Evolutionary conservation across 2,888 invertebrate genomes (phyloP).

Genomic region (Metallyticus violacea): DNA sequence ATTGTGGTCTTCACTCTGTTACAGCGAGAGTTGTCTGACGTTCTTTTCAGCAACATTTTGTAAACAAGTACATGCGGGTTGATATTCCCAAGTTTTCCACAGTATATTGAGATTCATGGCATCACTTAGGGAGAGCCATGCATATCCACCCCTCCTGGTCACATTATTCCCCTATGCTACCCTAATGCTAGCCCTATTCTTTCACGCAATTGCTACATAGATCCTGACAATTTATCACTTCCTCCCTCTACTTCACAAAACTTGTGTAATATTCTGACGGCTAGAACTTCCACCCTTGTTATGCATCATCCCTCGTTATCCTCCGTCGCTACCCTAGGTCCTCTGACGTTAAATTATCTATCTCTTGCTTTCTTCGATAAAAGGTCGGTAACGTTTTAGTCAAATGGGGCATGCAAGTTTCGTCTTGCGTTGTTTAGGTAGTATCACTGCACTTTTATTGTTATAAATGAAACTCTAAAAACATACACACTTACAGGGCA

Average conservation of each 20-base stretch:
- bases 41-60: no score
- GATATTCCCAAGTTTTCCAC: background rate
- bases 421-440: no score
- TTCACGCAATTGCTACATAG: background rate
- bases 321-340: background rate
- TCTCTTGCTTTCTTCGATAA: no score
- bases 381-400: background rate
- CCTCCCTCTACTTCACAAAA: background rate
- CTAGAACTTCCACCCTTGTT: no score
- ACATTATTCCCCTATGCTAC: no score
- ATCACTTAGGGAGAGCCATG: background rate
- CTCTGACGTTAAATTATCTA: background rate
- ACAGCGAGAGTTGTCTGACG: no score
- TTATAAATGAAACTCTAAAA: no score
- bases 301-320: background rate
- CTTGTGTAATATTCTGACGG: background rate
- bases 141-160: background rate
- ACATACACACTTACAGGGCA: no score
- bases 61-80: no score
- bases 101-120: background rate
- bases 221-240: background rate
- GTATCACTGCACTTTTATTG: no score
- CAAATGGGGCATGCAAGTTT: no score
- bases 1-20: no score
- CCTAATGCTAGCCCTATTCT: background rate